Evolutionary conservation across 2,113 vertebrate genomes (phyloP), one percentile per base, ranked within the genome.

Genomic region (Gallinago undulata): DNA sequence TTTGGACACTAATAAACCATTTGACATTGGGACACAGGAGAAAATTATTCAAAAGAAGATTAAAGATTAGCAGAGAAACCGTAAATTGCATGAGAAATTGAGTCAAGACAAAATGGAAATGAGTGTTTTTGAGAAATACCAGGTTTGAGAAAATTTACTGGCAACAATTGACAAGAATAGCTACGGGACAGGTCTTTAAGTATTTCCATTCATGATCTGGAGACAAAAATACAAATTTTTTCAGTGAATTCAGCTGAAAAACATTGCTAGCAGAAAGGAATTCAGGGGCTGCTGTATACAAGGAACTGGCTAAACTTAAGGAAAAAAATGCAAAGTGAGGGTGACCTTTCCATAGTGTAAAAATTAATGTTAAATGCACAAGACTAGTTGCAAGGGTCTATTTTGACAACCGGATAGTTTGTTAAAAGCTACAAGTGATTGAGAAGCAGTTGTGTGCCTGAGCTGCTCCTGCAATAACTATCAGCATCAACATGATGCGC

Each of bases 351-450:
- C 37, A 16, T 53, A 53, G 37, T 1, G 1, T 75, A 21, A 84
- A 74, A 21, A 3, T 0, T 12, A 11, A 12, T 9, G 21, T 50
- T 55, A 50, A 51, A 67, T 33, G 60, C 31, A 63, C 1, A 1
- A 73, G 25, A 53, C 13, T 47, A 41, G 51, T 22, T 64, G 50
- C 28, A 57, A 53, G 37, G 19, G 22, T 69, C 74, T 28, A 28
- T 35, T 73, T 76, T 75, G 50, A 53, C 37, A 84, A 24, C 64
- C 13, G 13, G 22, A 19, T 41, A 35, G 33, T 45, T 88, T 37
- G 53, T 33, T 69, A 68, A 41, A 57, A 57, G 28, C 55, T 94
- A 48, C 41, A 47, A 47, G 59, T 47, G 39, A 51, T 0, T 9
- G 11, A 74, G 31, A 9, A 62, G 35, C 31, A 39, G 55, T 62